Base-by-base conservation (phyloP, 2,888 invertebrate genomes). In the Microctonus aethiopoides region DNA sequence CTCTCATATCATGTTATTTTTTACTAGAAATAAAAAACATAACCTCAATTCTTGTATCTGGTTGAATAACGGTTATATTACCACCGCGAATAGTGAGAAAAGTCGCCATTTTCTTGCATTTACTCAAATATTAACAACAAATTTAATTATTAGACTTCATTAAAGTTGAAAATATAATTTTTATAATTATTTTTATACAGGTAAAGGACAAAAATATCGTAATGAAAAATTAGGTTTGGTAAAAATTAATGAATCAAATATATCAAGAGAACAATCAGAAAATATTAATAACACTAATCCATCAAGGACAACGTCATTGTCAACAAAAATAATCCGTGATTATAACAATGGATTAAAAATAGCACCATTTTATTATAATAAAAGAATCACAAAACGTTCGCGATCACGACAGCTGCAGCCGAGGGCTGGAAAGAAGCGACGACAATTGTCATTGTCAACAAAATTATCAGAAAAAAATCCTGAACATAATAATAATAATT, bases 371-470 rank as follows among this genome's bases (percentile, higher is more conserved):
- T n/a, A 70, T 34, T 24, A 62, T 57, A 16, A 46, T 63, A 13
- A 60, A 67, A 34, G n/a, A 69, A 71, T 52, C 70, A 72, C 29
- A 73, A 73, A 34, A 46, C 63, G 3, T 81, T 81, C 57, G 76
- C 16, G 16, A n/a, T 6, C 1, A 46, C 46, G 46, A 16, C 46
- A 20, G 16, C 77, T 24, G n/a, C 54, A 3, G 63, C 76, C 3
- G n/a, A n/a, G n/a, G 81, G 79, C 24, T 34, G 20, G 70, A 39
- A 34, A 62, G 7, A 57, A 63, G 54, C 16, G 62, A 26, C 54
- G 60, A 60, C 5, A 59, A 63, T 59, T 65, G 52, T 60, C 68
- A 62, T 34, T 34, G 34, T 16, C 34, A 34, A 34, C 11, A 22
- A 20, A 5, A 32, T 61, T 20, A 7, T 11, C 7, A 34, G 13